Percentiles rank a stretch among this genome's conserved stretches.
Conservation (phyloP, 2,888 invertebrate species). For the Gerris lacustris region DNA sequence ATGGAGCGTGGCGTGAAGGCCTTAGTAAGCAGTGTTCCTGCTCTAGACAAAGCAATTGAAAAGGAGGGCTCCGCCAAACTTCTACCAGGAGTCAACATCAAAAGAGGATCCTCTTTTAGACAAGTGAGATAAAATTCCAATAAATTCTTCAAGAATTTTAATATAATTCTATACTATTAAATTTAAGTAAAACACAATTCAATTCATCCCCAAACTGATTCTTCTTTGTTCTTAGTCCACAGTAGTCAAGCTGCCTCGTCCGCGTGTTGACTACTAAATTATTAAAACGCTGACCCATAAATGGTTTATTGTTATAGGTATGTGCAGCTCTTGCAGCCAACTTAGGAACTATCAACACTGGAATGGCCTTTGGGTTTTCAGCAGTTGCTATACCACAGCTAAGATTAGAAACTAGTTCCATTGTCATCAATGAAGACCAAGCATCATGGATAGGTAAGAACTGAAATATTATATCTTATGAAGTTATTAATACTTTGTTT, state of each 20-base stretch:
- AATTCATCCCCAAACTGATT: too few species aligned
- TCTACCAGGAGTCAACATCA: slow-evolving; percentile 21
- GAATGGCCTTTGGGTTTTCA: slow-evolving; percentile 57
- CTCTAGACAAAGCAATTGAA: slow-evolving; percentile 20
- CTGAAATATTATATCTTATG: slow-evolving; percentile 8
- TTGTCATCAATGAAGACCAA: slow-evolving; percentile 45
- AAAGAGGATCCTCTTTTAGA: slow-evolving; percentile 30
- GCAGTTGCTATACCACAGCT: slow-evolving; percentile 54
- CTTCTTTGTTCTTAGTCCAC: too few species aligned
- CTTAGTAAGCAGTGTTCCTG: slow-evolving; percentile 23
- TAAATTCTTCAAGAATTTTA: not conserved
- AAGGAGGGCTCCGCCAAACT: slow-evolving; percentile 26
- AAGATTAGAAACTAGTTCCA: slow-evolving; percentile 40
- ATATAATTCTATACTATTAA: not conserved
- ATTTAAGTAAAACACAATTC: too few species aligned
- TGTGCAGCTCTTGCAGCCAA: slow-evolving; percentile 52
- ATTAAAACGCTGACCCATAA: too few species aligned
- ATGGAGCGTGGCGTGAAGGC: slow-evolving; percentile 27
- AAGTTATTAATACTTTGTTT: not conserved
- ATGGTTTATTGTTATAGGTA: slow-evolving; percentile 38
- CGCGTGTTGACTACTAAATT: too few species aligned
- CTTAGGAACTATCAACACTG: slow-evolving; percentile 55
- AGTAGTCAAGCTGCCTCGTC: too few species aligned
- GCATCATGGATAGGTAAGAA: slow-evolving; percentile 56
- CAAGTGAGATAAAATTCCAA: slow-evolving; percentile 25